Percentiles rank a stretch among this genome's conserved stretches.
These are phyloP conservation scores for Penaeus monodon DNA, from an alignment of 2,888 invertebrate species.

Conservation along the genomic window DNA sequence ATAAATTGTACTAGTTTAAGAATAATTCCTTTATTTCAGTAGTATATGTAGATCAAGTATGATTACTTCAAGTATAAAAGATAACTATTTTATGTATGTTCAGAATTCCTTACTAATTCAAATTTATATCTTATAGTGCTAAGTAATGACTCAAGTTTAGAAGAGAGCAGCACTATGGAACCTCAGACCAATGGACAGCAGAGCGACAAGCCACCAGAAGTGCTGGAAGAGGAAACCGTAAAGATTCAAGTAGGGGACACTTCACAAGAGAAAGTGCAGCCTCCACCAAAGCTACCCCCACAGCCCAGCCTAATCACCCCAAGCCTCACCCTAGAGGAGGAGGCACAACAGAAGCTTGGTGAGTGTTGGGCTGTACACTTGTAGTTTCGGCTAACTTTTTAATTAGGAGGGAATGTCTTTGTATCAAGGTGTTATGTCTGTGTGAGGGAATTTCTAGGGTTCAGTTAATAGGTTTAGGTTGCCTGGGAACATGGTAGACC, in stretches of 20 bases:
- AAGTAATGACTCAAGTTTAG: conserved; percentile 61
- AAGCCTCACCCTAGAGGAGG: conserved; percentile 51
- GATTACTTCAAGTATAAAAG: no score
- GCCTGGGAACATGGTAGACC: no score
- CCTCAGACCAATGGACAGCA: conserved; percentile 63
- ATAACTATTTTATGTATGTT: no score
- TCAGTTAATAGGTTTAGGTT: no score
- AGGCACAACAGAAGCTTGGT: conserved; percentile 64
- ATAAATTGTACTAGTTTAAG: no score
- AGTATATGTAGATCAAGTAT: no score
- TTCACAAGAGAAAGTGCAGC: conserved; percentile 26
- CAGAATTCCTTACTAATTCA: no score
- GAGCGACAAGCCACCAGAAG: conserved; percentile 64
- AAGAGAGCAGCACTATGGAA: conserved; percentile 41
- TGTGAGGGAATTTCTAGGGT: no score
- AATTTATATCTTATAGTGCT: conserved; percentile 20
- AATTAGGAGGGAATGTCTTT: no score
- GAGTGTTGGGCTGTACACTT: not conserved
- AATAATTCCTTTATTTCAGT: no score
- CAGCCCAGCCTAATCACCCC: conserved; percentile 54
- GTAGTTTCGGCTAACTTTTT: no score
- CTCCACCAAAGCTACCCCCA: conserved; percentile 26
- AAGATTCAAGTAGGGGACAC: conserved; percentile 33
- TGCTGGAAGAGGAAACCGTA: conserved; percentile 38
- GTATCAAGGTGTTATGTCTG: no score